Base-by-base conservation (phyloP, 2,888 invertebrate genomes). In the Cheilosia urbana region DNA sequence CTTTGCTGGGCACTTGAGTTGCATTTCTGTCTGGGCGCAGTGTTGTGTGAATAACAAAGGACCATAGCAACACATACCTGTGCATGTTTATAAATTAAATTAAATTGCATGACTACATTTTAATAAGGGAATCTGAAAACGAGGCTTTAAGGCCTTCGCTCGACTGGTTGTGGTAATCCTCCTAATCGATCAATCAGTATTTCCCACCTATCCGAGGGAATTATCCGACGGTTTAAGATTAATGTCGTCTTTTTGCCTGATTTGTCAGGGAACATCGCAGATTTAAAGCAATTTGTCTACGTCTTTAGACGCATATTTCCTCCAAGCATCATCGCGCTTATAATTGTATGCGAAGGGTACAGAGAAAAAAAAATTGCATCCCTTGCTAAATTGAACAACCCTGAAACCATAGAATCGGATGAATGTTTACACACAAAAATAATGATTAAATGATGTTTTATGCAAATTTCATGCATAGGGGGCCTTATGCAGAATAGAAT, bases 391-490 rank as follows among this genome's bases (percentile, higher is more conserved):
- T 79, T 58, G 69, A 81, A 82, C 78, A 84, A 68, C 83, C 83
- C 47, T 75, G 57, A 69, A 78, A 79, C 83, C 78, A 78, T 75
- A 63, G 37, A 75, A 73, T 75, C 68, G 63, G 68, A 58, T 69
- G 60, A 75, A 79, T 84, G 79, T 84, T 84, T 79, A 79, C 75
- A 84, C 73, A 84, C 73, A 84, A 11, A 37, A 68, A 63, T 84
- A 68, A 57, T 84, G 79, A 84, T 84, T 79, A 84, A 84, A 53
- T 62, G 83, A 79, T 79, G 51, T 79, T 68, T 84, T 84, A 84
- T 84, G 73, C 68, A 79, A 84, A 84, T 84, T 84, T 49, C 37
- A 45, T 73, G 51, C 69, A 69, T 11, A 65, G 60, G 71, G 77
- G 68, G 51, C 42, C 17, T 21, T 45, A 21, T 57, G 55, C n/a